Evolutionary conservation across 2,113 vertebrate genomes (phyloP).

Genomic region (Nipponia nippon): DNA sequence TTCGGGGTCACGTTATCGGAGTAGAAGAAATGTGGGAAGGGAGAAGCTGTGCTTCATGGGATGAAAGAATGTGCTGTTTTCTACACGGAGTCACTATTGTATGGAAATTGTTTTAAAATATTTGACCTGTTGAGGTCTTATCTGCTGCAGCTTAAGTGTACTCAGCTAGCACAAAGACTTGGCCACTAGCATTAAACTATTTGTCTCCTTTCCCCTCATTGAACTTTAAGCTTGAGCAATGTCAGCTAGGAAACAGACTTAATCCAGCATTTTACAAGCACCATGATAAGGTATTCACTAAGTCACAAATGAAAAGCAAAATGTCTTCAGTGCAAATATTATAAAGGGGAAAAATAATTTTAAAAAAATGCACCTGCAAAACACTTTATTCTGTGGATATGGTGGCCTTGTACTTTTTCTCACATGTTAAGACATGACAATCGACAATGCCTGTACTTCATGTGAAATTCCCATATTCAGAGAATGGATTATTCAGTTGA

Average conservation of each 20-base stretch:
- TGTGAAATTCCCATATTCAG: not conserved
- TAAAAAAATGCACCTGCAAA: not conserved
- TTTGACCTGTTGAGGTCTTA: constrained; percentile 15
- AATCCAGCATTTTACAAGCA: not conserved
- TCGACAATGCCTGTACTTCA: not conserved
- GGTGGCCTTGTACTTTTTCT: not conserved
- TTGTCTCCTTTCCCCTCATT: not conserved
- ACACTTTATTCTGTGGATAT: not conserved
- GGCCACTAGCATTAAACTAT: not conserved
- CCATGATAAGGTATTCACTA: not conserved
- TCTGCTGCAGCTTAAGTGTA: not conserved
- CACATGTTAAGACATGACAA: not conserved
- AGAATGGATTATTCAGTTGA: not conserved
- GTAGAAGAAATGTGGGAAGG: not conserved
- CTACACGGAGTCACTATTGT: not conserved
- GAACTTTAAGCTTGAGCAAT: not conserved
- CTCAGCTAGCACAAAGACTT: constrained; percentile 2
- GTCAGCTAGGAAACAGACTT: not conserved
- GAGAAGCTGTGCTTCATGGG: not conserved
- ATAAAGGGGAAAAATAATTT: not conserved
- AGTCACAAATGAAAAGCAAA: not conserved
- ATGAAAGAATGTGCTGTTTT: not conserved
- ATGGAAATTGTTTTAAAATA: not conserved
- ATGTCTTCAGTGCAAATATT: not conserved
- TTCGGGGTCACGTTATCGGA: not conserved